phyloP scores from a whole-genome alignment of 2,113 vertebrate genomes.

The Eleginops maclovinus region DNA sequence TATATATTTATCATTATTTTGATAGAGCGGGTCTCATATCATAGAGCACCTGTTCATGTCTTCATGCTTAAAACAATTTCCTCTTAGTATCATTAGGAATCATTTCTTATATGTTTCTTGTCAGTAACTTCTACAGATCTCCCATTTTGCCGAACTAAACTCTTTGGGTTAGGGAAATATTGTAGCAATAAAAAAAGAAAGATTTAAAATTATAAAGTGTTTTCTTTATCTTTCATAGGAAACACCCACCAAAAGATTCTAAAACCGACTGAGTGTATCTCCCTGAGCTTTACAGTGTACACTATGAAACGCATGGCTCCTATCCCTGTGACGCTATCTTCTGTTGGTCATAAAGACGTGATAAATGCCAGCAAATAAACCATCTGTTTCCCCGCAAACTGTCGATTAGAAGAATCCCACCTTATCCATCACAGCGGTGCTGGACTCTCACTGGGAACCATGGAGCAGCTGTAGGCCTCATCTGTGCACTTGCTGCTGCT shows the following conservation, averaged over 20 bases:
- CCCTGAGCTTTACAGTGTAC: slow-evolving; percentile 15
- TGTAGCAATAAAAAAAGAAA: too few species aligned
- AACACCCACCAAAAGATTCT: neutral
- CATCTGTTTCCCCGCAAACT: slow-evolving; percentile 73
- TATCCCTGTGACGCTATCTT: slow-evolving; percentile 41
- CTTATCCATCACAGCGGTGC: slow-evolving; percentile 69
- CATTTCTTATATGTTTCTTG: neutral
- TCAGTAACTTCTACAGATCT: neutral
- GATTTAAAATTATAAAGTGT: neutral
- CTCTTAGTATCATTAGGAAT: too few species aligned
- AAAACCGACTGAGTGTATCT: neutral
- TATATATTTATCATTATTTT: too few species aligned
- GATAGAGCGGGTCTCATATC: too few species aligned
- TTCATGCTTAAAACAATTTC: neutral
- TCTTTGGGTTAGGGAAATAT: too few species aligned
- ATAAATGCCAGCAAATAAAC: slow-evolving; percentile 71
- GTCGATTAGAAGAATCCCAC: slow-evolving; percentile 67
- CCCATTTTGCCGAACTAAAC: too few species aligned
- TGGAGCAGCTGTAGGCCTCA: slow-evolving; percentile 77
- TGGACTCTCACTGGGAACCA: slow-evolving; percentile 52
- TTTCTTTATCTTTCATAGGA: neutral
- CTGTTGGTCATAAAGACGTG: slow-evolving; percentile 73
- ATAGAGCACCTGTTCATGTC: neutral
- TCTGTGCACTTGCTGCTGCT: slow-evolving; percentile 72
- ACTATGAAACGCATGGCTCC: slow-evolving; percentile 12